Base-by-base conservation (phyloP, 2,888 invertebrate species). In the Dermolepida albohirtum region DNA sequence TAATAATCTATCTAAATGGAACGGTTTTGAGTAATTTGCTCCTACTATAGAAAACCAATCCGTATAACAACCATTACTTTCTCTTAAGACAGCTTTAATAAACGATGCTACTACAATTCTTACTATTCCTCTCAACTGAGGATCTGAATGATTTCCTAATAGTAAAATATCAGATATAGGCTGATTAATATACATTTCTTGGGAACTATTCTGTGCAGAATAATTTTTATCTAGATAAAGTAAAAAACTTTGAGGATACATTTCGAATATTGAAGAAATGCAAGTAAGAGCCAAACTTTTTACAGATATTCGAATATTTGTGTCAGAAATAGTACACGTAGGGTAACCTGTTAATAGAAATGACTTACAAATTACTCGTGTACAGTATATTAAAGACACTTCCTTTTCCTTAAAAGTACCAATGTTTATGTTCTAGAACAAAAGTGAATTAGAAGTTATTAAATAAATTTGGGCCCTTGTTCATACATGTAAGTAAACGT, bases 231-330 rank as follows among this genome's bases (percentile, higher is more conserved):
- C 89, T 69, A 91, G 77, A 73, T 87, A 86, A 72, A 91, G 80
- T 0, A 92, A 88, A 67, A 96, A 87, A 4, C 91, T 85, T 72
- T 89, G 86, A 0, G 97, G 96, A 75, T 89, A 89, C 22, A 95
- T 80, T 43, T 88, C 87, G 40, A 95, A 83, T 64, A 94, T 89
- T 73, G 90, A 90, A 0, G 91, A 89, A 17, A 97, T 81, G 78
- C 95, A 96, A 64, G 89, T 89, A 16, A 97, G 80, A 0, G 96
- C 94, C 41, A 97, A 87, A 6, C 94, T 91, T 83, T 97, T 97
- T 0, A 96, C 93, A 67, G 97, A 97, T 34, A 98, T 95, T 40
- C 97, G 87, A 40, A 94, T 90, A 17, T 85, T 85, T 81, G 89
- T 88, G 79, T 97, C 97, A 1, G 92, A 84, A 71, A 92, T 89